Percentiles rank a stretch among this genome's conserved stretches.
phyloP scores from a whole-genome alignment of 1,140 invertebrate genomes.

The Eupristina koningsbergeri region DNA sequence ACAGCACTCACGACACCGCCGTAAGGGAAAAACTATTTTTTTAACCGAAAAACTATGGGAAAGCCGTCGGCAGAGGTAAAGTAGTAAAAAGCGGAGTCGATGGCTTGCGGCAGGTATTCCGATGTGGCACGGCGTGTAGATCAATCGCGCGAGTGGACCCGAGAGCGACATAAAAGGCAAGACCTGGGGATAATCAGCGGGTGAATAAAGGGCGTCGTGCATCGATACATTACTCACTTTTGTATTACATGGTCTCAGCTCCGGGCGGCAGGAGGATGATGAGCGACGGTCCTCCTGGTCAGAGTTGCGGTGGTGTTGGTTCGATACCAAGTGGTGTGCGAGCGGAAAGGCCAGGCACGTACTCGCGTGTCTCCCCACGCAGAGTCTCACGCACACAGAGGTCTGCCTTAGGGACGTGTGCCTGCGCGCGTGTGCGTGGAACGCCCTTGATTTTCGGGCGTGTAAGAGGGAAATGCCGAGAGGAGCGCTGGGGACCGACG shows the following conservation, averaged over 20 bases:
- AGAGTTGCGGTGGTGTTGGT: not conserved
- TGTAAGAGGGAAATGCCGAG: not conserved
- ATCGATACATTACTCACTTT: not conserved
- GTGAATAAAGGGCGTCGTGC: not conserved
- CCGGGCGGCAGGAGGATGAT: not conserved
- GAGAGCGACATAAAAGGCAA: conserved; percentile 15
- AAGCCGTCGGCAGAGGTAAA: too few species aligned
- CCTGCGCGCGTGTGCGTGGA: too few species aligned
- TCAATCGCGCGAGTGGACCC: not conserved
- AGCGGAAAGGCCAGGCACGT: too few species aligned
- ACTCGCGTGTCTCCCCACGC: too few species aligned
- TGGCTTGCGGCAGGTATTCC: not conserved
- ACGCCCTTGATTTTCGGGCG: not conserved
- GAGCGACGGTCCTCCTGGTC: too few species aligned
- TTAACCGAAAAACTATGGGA: too few species aligned
- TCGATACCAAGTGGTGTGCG: not conserved
- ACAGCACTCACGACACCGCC: not conserved
- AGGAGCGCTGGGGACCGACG: not conserved
- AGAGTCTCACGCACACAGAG: too few species aligned
- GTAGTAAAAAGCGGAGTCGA: too few species aligned
- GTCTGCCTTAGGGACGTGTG: too few species aligned
- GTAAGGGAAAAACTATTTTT: too few species aligned
- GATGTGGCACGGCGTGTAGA: not conserved
- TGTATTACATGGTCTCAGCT: conserved; percentile 20
- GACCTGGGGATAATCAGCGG: not conserved